A percentile compares a stretch with the other conserved stretches of the same genome.
phyloP scores from a whole-genome alignment of 2,797 vertebrate genomes.

The Acanthornis magna region DNA sequence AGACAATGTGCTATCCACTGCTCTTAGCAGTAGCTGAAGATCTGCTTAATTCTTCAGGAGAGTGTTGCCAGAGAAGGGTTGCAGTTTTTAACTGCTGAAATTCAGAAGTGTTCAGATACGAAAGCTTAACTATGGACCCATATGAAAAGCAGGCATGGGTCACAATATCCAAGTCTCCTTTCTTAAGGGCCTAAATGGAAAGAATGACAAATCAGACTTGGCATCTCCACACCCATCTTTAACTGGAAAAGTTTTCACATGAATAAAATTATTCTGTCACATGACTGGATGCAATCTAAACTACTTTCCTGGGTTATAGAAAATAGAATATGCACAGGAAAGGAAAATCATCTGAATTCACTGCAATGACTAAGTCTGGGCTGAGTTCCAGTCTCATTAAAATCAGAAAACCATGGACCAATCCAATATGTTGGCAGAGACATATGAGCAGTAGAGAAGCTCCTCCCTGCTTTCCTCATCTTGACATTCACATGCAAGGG shows the following conservation, averaged over 20 bases:
- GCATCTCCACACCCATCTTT: background rate
- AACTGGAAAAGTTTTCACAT: background rate
- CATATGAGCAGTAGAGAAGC: background rate
- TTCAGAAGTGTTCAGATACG: background rate
- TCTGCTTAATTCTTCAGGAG: background rate
- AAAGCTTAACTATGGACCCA: background rate
- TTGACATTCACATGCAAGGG: slow-evolving; percentile 14
- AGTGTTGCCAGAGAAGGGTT: background rate
- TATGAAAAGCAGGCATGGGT: background rate
- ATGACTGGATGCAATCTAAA: background rate
- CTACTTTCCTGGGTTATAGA: background rate
- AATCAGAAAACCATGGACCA: slow-evolving; percentile 39
- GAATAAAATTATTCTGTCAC: background rate
- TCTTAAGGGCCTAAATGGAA: background rate
- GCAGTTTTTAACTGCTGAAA: background rate
- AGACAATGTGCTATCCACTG: background rate
- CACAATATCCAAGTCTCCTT: background rate
- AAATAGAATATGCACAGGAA: slow-evolving; percentile 29
- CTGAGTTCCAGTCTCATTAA: slow-evolving; percentile 55
- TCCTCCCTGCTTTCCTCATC: background rate
- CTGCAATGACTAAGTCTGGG: slow-evolving; percentile 18
- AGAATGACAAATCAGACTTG: background rate
- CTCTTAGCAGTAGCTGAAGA: background rate
- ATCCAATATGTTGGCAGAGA: slow-evolving; percentile 32
- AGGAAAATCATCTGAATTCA: slow-evolving; percentile 57